Evolutionary conservation across 2,113 vertebrate genomes (phyloP).

Genomic region (Hydropotes inermis): DNA sequence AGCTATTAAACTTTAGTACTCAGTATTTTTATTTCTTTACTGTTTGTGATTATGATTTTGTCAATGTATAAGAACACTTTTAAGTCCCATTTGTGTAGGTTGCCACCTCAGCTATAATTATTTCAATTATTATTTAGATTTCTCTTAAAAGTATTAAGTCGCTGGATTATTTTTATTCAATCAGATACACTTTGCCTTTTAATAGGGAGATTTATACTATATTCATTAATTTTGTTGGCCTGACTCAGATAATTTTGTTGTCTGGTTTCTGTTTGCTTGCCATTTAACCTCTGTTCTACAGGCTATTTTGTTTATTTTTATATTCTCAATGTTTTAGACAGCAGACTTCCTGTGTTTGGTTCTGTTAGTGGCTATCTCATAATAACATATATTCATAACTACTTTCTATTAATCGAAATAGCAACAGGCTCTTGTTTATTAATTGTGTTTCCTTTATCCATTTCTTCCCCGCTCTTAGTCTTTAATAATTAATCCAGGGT

Average conservation of each 20-base stretch:
- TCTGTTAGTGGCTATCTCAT: background rate
- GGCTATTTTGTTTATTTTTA: background rate
- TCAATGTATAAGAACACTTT: background rate
- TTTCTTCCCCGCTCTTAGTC: background rate
- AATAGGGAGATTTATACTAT: background rate
- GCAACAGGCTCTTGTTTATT: background rate
- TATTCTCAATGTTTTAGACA: background rate
- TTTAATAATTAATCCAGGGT: background rate
- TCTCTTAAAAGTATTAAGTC: conserved; percentile 11
- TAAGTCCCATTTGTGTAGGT: background rate
- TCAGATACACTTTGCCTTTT: background rate
- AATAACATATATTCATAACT: background rate
- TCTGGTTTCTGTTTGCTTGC: background rate
- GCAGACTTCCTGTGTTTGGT: background rate
- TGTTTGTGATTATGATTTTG: background rate
- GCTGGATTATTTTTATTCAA: background rate
- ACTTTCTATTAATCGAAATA: conserved; percentile 22
- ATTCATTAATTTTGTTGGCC: background rate
- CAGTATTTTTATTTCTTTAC: background rate
- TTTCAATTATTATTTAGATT: background rate
- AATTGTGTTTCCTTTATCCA: background rate
- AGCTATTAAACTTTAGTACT: background rate
- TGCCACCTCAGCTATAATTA: background rate
- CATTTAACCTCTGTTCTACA: background rate
- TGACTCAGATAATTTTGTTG: background rate